Evolutionary conservation across 1,140 invertebrate genomes (phyloP).

Genomic region (Drosophila ercepeae): DNA sequence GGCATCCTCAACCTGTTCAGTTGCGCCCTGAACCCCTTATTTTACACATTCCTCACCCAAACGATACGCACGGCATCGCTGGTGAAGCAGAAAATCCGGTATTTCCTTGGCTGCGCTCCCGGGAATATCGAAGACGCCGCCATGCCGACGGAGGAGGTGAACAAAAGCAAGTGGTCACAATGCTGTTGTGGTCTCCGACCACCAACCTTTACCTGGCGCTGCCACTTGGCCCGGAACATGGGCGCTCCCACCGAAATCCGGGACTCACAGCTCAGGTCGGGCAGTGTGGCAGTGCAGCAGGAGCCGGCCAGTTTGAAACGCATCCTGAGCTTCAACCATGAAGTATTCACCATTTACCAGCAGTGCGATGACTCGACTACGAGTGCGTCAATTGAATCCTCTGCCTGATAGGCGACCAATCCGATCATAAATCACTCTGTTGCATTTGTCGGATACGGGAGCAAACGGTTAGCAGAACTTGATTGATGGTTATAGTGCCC

Average conservation of each 20-base stretch:
- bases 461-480: conserved; percentile 51
- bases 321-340: conserved; percentile 19
- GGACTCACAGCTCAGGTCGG: conserved; percentile 2
- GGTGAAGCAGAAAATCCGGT: conserved; percentile 34
- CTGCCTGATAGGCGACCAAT: conserved; percentile 26
- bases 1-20: conserved; percentile 84
- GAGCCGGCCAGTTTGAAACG: conserved; percentile 19
- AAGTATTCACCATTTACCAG: conserved; percentile 41
- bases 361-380: conserved; percentile 22
- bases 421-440: conserved; percentile 49
- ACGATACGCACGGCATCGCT: conserved; percentile 73
- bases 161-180: neutral
- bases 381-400: conserved; percentile 56
- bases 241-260: neutral
- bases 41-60: conserved; percentile 86
- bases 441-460: conserved; percentile 29
- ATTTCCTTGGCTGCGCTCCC: conserved; percentile 27
- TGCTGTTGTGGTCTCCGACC: conserved; percentile 48
- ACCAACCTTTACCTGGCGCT: conserved; percentile 54
- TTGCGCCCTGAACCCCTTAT: conserved; percentile 85
- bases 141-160: conserved; percentile 49
- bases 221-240: conserved; percentile 4
- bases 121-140: conserved; percentile 11
- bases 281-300: neutral
- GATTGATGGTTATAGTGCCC: conserved; percentile 42